These are phyloP conservation scores for Gallinago stenura DNA, from an alignment of 2,797 vertebrate genomes.

Conservation along the genomic window DNA sequence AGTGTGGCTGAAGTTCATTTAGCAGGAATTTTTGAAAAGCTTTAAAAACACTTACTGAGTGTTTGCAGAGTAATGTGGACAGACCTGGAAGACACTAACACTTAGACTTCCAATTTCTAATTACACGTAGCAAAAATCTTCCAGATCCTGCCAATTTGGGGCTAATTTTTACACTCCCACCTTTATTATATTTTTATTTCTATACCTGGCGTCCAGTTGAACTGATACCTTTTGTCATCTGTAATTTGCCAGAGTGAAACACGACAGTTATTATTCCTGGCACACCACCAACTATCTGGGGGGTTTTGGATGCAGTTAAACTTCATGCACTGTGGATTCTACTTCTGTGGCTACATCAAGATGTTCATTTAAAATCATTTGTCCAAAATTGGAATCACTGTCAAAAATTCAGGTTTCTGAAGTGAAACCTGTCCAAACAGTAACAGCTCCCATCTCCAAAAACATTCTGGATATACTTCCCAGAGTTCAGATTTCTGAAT, in stretches of 20 bases:
- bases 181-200: neutral
- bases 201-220: neutral
- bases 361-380: slow-evolving; percentile 13
- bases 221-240: neutral
- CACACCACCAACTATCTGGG: neutral
- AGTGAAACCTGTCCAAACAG: neutral
- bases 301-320: slow-evolving; percentile 25
- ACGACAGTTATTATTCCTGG: neutral
- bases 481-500: neutral
- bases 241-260: neutral
- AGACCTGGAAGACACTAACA: neutral
- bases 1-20: neutral
- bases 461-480: neutral
- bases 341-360: neutral
- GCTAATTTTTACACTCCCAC: neutral
- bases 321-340: neutral
- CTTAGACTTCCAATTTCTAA: neutral
- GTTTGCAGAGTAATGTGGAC: slow-evolving; percentile 5
- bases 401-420: neutral
- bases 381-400: neutral
- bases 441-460: neutral
- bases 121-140: neutral
- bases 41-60: neutral
- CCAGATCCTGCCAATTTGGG: neutral
- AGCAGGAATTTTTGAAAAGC: neutral